These are phyloP conservation scores for Dufourea novaeangliae DNA, from an alignment of 1,140 invertebrate species.

Conservation along the genomic window DNA sequence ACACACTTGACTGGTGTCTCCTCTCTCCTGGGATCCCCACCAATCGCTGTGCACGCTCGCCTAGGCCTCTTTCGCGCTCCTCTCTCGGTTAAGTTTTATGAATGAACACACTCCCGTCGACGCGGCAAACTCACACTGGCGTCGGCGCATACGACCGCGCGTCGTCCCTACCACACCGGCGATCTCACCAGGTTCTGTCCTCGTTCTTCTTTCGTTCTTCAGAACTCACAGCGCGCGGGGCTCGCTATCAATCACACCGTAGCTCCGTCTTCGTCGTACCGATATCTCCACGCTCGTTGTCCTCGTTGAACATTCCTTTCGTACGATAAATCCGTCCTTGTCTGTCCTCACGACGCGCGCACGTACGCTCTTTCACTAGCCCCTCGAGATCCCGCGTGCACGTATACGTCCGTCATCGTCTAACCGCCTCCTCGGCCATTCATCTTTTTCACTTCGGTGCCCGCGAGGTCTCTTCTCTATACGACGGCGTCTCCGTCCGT, in stretches of 20 bases:
- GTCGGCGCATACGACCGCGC: constrained; percentile 51
- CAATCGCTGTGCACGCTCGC: constrained; percentile 54
- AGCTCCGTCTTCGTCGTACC: not conserved
- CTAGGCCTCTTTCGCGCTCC: constrained; percentile 66
- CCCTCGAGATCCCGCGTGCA: not conserved
- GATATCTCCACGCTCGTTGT: too few species aligned
- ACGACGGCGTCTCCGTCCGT: not conserved
- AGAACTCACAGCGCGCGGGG: too few species aligned
- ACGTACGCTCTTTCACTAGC: not conserved
- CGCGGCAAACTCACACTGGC: constrained; percentile 55
- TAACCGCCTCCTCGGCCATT: constrained; percentile 3
- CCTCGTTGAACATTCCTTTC: too few species aligned
- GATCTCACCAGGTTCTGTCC: constrained; percentile 6
- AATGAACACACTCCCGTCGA: constrained; percentile 78
- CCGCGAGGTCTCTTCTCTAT: not conserved
- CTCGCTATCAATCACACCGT: not conserved
- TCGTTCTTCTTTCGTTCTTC: constrained; percentile 1
- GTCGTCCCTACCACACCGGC: constrained; percentile 7
- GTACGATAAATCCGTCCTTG: not conserved
- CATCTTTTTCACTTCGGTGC: constrained; percentile 12
- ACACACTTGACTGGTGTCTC: constrained; percentile 30
- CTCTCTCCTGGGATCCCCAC: constrained; percentile 49
- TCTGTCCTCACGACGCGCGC: not conserved
- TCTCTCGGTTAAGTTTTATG: constrained; percentile 77
- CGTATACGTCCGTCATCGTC: constrained; percentile 18